Base-by-base conservation (phyloP, 2,797 vertebrate species). In the Podargus strigoides region DNA sequence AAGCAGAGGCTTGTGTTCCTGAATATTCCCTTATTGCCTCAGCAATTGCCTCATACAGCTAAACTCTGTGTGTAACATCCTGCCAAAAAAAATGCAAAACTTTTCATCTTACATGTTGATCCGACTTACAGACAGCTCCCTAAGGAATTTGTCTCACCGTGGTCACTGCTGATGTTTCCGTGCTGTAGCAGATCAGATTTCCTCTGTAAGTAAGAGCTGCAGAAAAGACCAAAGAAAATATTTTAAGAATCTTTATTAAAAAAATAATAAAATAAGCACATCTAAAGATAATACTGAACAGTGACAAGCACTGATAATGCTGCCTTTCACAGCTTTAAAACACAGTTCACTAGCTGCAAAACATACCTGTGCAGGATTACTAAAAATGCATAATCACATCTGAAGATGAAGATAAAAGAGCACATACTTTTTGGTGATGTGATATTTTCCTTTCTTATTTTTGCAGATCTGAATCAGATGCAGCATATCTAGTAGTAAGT, bases 71-170 rank as follows among this genome's bases (percentile, higher is more conserved):
- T 89, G 94, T 44, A 95, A 95, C 80, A 96, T 96, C 95, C 92
- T 96, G 91, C n/a, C 77, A 90, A 87, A 86, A 70, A 90, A 93
- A 86, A 95, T 9, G 69, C 24, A 88, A 77, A 85, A 90, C 91
- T 92, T 96, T 92, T 95, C 92, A 94, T 95, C 95, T 90, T 74
- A 84, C 84, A 84, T 58, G 79, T 84, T 93, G 85, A 69, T 85
- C 77, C 79, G 83, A 96, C 96, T 96, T 94, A 97, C 95, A 88
- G 63, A 67, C 87, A 94, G 67, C 24, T 96, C 89, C 89, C 95
- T 88, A 76, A 73, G 94, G 96, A 94, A 82, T 96, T 87, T 78
- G 90, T 94, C 93, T 90, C 36, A 9, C 46, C 23, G 24, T 90
- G 77, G 66, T 64, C 79, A 82, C 73, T 0, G 0, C 72, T 95